A percentile compares a stretch with the other conserved stretches of the same genome.
phyloP scores from a whole-genome alignment of 2,888 invertebrate genomes.

The Plusia festucae region DNA sequence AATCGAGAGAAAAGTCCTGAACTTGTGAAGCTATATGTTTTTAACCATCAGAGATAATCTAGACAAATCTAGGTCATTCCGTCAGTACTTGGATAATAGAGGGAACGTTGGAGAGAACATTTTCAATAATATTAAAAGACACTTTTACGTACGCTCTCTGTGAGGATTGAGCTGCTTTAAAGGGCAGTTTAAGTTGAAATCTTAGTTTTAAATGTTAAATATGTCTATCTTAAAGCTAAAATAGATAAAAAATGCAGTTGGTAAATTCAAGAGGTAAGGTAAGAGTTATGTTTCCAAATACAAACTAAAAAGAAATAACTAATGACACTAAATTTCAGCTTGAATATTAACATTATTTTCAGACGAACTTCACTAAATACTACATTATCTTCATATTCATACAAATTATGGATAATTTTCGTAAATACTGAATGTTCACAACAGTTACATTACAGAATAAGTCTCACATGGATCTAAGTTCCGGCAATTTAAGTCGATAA shows the following conservation, averaged over 20 bases:
- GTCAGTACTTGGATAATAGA: slow-evolving; percentile 45
- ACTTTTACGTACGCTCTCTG: slow-evolving; percentile 26
- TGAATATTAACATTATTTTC: too few species aligned
- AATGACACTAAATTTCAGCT: too few species aligned
- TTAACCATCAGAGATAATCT: slow-evolving; percentile 38
- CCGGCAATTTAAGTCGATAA: not conserved
- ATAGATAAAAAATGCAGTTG: too few species aligned
- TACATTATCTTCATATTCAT: too few species aligned
- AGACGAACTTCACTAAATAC: too few species aligned
- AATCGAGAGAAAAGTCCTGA: not conserved
- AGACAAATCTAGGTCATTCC: slow-evolving; percentile 52
- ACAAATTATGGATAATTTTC: too few species aligned
- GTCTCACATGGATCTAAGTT: not conserved
- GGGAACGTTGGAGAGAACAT: slow-evolving; percentile 25
- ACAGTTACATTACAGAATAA: not conserved
- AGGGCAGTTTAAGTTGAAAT: slow-evolving; percentile 16
- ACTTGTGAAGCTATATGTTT: slow-evolving; percentile 26
- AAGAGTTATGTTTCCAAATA: too few species aligned
- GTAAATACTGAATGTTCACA: too few species aligned
- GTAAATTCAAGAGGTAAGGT: too few species aligned
- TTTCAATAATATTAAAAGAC: slow-evolving; percentile 52
- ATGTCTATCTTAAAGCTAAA: too few species aligned
- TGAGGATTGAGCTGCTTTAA: slow-evolving; percentile 15
- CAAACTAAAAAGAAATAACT: too few species aligned
- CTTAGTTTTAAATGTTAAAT: not conserved